These are phyloP conservation scores for Dromiciops gliroides DNA, from an alignment of 2,113 vertebrate species.

Conservation along the genomic window DNA sequence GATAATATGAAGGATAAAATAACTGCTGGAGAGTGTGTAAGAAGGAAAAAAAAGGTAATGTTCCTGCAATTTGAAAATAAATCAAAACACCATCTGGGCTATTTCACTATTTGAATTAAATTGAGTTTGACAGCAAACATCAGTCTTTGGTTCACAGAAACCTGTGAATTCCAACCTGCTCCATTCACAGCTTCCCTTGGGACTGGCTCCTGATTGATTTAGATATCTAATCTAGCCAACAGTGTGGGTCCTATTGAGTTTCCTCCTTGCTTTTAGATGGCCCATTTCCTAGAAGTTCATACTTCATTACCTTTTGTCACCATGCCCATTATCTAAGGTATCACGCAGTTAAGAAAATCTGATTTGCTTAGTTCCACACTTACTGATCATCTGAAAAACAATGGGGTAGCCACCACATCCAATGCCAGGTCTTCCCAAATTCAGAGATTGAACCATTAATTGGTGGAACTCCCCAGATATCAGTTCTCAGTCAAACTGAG, in stretches of 20 bases:
- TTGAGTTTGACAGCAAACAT: constrained; percentile 35
- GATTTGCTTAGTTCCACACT: background rate
- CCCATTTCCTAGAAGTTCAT: background rate
- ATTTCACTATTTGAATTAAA: constrained; percentile 43
- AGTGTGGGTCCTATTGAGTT: constrained; percentile 1
- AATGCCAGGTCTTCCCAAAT: background rate
- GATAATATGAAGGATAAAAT: constrained; percentile 6
- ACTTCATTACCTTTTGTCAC: constrained; percentile 38
- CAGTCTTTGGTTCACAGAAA: constrained; percentile 12
- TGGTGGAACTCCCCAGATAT: background rate
- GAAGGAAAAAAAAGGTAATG: constrained; percentile 12
- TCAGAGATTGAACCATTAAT: background rate
- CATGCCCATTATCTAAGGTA: background rate
- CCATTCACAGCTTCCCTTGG: background rate
- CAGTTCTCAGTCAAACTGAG: constrained; percentile 6
- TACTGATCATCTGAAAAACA: constrained; percentile 15
- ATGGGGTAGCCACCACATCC: background rate
- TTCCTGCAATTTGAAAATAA: constrained; percentile 50
- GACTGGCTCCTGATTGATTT: constrained; percentile 31
- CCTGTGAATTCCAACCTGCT: constrained; percentile 25
- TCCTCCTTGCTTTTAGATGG: constrained; percentile 20
- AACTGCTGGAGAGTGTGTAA: background rate
- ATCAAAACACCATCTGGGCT: constrained; percentile 27
- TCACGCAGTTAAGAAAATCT: constrained; percentile 36
- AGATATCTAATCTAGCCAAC: constrained; percentile 16